Evolutionary conservation across 2,888 invertebrate genomes (phyloP), one percentile per base, ranked within the genome.

Genomic region (Drepanosiphum platanoidis): DNA sequence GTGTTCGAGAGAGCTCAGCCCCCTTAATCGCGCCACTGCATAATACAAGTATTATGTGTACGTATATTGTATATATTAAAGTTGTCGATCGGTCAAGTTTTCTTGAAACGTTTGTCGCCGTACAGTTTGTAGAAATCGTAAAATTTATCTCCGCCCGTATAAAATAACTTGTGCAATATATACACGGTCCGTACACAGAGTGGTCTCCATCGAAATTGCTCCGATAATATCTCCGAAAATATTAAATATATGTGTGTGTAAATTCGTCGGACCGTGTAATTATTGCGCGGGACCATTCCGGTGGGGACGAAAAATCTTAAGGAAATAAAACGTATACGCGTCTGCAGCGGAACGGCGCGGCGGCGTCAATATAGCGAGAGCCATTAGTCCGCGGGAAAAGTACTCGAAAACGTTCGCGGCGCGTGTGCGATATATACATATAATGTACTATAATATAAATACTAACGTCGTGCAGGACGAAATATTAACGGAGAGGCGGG

Each of bases 141-240:
- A 74, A 74, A 74, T 46, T 32, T 32, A 74, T 74, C 30, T 52
- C 22, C 46, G 46, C 42, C 74, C 30, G 13, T 39, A 46, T 30
- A 61, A 61, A 18, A 22, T 52, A 15, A 18, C 52, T 52, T 18
- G 52, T 18, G 22, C 52, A 22, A 46, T 46, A 46, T 9, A 9
- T 3, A 18, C 3, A 52, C 52, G 42, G 3, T 18, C 18, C n/a
- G n/a, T n/a, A n/a, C n/a, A n/a, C n/a, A n/a, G 52, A 22, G 52
- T 22, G 52, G 3, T 52, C 0, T 52, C 15, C 22, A 46, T n/a
- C n/a, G n/a, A n/a, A n/a, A n/a, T n/a, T n/a, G n/a, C n/a, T n/a
- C n/a, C n/a, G n/a, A n/a, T n/a, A n/a, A n/a, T n/a, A n/a, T n/a
- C n/a, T n/a, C n/a, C n/a, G n/a, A n/a, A n/a, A n/a, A 46, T 46